Conservation (phyloP, 2,888 invertebrate species). For the Diaphora mendica region DNA sequence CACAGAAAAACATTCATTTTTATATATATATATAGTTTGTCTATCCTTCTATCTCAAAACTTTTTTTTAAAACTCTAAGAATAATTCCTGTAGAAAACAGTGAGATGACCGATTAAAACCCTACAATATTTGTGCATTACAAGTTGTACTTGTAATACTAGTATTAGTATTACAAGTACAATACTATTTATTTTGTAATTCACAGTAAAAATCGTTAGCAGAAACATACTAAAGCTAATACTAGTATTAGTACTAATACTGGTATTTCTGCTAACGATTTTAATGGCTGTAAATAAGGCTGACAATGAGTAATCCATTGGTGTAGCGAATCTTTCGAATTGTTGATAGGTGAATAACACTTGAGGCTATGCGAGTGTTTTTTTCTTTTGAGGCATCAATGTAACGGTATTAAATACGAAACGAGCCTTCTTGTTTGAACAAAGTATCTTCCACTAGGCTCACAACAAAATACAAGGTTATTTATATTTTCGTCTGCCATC, state of each 20-base stretch:
- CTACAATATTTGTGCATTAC: too few species aligned
- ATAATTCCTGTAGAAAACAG: too few species aligned
- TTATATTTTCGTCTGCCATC: background rate
- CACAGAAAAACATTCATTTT: too few species aligned
- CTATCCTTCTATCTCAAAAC: too few species aligned
- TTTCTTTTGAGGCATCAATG: background rate
- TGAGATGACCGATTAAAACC: too few species aligned
- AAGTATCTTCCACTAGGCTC: background rate
- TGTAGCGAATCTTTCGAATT: background rate
- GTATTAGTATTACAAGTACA: too few species aligned
- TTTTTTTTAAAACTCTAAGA: too few species aligned
- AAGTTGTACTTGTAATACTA: too few species aligned
- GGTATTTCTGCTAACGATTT: background rate
- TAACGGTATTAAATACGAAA: background rate
- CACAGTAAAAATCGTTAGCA: background rate
- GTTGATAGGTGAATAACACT: slow-evolving; percentile 1
- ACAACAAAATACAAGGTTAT: background rate
- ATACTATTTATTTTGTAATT: too few species aligned
- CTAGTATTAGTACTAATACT: background rate
- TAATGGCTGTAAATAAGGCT: background rate
- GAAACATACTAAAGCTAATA: background rate
- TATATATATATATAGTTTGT: too few species aligned
- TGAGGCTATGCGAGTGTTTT: background rate
- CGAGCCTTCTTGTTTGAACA: background rate
- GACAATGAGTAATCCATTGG: background rate